These are phyloP conservation scores for Galerucella nymphaeae DNA, from an alignment of 2,888 invertebrate species.

Conservation along the genomic window DNA sequence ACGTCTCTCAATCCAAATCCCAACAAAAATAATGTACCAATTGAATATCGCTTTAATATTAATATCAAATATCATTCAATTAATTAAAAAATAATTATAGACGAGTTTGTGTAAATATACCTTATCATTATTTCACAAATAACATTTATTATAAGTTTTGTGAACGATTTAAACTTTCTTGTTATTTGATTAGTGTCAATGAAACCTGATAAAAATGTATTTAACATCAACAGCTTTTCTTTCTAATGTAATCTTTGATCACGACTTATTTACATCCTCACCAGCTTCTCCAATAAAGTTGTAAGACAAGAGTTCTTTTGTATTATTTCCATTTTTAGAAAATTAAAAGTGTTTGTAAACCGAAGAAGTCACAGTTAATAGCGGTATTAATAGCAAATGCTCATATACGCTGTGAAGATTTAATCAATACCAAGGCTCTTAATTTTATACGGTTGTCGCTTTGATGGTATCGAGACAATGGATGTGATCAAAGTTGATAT, in stretches of 20 bases:
- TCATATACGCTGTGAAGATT: background rate
- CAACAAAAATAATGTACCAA: too few relatives aligned
- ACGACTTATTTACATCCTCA: background rate
- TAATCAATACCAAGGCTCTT: background rate
- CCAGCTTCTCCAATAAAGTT: background rate
- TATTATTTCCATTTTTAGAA: background rate
- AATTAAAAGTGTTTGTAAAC: background rate
- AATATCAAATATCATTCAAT: too few relatives aligned
- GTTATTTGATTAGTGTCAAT: too few relatives aligned
- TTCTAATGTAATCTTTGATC: background rate
- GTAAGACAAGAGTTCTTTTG: background rate
- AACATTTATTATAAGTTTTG: too few relatives aligned
- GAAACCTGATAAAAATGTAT: too few relatives aligned
- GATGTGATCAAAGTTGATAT: background rate
- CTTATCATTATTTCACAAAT: too few relatives aligned
- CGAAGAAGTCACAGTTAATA: background rate
- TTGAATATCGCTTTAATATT: too few relatives aligned
- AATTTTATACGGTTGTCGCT: background rate
- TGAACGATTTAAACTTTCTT: too few relatives aligned
- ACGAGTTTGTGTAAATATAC: too few relatives aligned
- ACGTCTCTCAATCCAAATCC: too few relatives aligned
- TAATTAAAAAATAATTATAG: too few relatives aligned
- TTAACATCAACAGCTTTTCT: background rate
- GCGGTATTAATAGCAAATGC: constrained; percentile 2
- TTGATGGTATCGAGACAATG: background rate